phyloP scores from a whole-genome alignment of 2,888 invertebrate genomes.

The Drymonia ruficornis region DNA sequence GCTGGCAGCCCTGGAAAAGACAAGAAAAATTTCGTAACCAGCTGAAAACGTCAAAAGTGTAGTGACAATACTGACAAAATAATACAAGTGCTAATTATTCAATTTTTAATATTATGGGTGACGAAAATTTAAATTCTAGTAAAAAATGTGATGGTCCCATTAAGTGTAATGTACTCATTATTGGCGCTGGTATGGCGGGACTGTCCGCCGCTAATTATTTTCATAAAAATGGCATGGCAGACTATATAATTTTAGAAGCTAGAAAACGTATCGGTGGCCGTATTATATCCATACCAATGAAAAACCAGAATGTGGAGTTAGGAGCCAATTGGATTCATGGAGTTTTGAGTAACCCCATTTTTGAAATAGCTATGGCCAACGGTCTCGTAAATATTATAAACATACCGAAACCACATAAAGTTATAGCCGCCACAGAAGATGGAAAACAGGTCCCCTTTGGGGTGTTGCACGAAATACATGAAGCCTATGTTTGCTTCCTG shows the following conservation, averaged over 20 bases:
- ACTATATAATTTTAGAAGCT: constrained; percentile 93
- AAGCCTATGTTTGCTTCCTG: constrained; percentile 95
- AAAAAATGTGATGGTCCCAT: constrained; percentile 75
- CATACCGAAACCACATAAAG: constrained; percentile 93
- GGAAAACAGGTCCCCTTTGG: constrained; percentile 95
- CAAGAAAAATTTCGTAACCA: constrained; percentile 58
- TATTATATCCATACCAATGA: constrained; percentile 90
- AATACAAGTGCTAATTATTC: constrained; percentile 51
- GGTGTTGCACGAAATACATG: constrained; percentile 95
- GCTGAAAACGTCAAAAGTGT: constrained; percentile 72
- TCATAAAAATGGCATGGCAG: constrained; percentile 90
- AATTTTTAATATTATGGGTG: constrained; percentile 78
- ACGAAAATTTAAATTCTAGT: constrained; percentile 80
- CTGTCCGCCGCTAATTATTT: constrained; percentile 93
- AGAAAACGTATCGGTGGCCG: constrained; percentile 93
- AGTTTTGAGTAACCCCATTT: constrained; percentile 94
- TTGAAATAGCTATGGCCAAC: constrained; percentile 93
- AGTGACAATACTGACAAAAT: constrained; percentile 57
- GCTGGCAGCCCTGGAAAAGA: too few relatives aligned
- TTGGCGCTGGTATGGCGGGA: constrained; percentile 95
- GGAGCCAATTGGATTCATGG: constrained; percentile 98
- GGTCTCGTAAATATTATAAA: constrained; percentile 94
- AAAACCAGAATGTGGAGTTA: constrained; percentile 89
- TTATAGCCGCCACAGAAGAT: constrained; percentile 94
- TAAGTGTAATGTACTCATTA: constrained; percentile 90